phyloP scores from a whole-genome alignment of 2,888 invertebrate species.

The Parascotia fuliginaria region DNA sequence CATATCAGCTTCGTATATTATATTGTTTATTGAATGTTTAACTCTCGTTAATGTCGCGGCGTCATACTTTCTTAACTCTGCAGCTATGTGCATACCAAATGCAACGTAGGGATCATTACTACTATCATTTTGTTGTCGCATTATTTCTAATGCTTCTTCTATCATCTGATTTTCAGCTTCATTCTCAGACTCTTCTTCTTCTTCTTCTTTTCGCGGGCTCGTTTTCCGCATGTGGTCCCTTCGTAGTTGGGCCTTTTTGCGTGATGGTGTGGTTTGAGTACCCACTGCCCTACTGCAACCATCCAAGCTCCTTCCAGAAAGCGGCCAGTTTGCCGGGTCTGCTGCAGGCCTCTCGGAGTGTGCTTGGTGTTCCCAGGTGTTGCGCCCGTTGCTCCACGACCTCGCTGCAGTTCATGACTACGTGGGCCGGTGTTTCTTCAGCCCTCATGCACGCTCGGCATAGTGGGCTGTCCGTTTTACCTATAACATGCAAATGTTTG shows the following conservation, averaged over 20 bases:
- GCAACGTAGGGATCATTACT: constrained; percentile 23
- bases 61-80: constrained; percentile 27
- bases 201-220: constrained; percentile 10
- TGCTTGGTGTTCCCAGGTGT: no score
- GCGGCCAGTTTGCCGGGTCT: no score
- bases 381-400: no score
- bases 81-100: constrained; percentile 30
- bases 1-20: constrained; percentile 26
- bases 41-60: constrained; percentile 16
- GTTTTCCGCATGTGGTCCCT: not conserved
- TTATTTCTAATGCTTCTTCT: constrained; percentile 28
- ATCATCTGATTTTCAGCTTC: constrained; percentile 22
- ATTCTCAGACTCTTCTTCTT: not conserved
- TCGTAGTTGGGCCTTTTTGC: not conserved
- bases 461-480: no score
- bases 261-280: no score
- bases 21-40: constrained; percentile 25
- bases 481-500: no score
- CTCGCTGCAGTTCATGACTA: no score
- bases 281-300: no score
- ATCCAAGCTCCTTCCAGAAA: no score
- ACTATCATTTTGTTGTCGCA: constrained; percentile 23
- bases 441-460: no score
- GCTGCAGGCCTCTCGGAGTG: no score
- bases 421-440: no score